Base-by-base conservation (phyloP, 2,888 invertebrate genomes). In the Epirrhoe tristata region DNA sequence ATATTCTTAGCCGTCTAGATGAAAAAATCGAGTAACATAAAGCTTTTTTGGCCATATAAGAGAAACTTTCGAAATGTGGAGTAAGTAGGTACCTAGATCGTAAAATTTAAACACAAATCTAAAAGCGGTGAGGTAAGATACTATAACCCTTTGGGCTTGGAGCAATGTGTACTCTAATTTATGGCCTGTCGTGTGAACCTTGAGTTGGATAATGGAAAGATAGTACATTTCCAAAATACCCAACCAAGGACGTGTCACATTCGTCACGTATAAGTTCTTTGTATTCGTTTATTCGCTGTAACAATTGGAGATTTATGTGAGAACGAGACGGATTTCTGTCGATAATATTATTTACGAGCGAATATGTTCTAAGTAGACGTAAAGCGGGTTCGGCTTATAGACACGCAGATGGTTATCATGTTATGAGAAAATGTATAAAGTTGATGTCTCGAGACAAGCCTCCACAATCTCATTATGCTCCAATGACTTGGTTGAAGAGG, bases 201-300 rank as follows among this genome's bases (percentile, higher is more conserved):
- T 59, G 36, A 54, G 64, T 55, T n/a, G 54, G 36, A 55, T 59
- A 64, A 64, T 64, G 55, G 58, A 64, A 55, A 59, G 39, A 59
- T 64, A 64, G 58, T 59, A 59, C 64, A 50, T 58, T 54, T 64
- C 50, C 58, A 46, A 63, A 53, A 57, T 54, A 52, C 51, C 6
- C 16, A 48, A 16, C 74, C 69, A 72, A 59, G 72, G 70, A 72
- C 74, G 74, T 76, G 74, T 74, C 70, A 69, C 70, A 71, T 63
- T 77, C 67, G 75, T 77, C 82, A 81, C 83, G 78, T 82, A 83
- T 82, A 32, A 78, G 69, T 81, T 81, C 83, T 85, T 83, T 86
- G 85, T 87, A 86, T 85, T 82, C 81, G 81, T 84, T 84, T 85
- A 87, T 86, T 87, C 84, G 82, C 78, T 79, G 80, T 82, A 81